A percentile compares a stretch with the other conserved stretches of the same genome.
These are phyloP conservation scores for Megaceryle alcyon DNA, from an alignment of 2,797 vertebrate genomes.

Conservation along the genomic window DNA sequence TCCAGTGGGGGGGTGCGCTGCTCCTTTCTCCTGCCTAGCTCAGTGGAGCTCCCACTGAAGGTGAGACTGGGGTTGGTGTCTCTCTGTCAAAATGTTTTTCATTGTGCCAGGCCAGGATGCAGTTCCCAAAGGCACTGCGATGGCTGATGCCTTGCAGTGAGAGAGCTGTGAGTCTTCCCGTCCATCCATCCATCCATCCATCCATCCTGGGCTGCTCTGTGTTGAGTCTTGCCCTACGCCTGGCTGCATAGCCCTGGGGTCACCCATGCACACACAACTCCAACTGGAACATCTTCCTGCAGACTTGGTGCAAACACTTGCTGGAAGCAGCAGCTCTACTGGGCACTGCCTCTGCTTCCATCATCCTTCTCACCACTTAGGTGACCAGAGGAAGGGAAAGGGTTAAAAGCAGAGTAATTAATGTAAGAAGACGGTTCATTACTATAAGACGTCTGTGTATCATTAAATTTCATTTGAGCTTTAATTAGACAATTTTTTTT, in stretches of 20 bases:
- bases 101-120: not conserved
- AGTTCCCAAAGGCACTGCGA: not conserved
- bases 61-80: rapidly evolving
- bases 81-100: rapidly evolving
- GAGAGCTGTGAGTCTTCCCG: not conserved
- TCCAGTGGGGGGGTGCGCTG: not conserved
- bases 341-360: not conserved
- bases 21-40: not conserved
- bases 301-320: not conserved
- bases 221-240: not conserved
- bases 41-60: not conserved
- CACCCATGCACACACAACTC: not conserved
- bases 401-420: conserved; percentile 73
- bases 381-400: conserved; percentile 24
- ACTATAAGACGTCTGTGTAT: conserved; percentile 77
- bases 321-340: rapidly evolving
- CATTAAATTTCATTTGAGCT: conserved; percentile 79
- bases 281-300: not conserved
- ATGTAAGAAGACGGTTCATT: conserved; percentile 79
- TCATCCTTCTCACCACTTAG: not conserved
- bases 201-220: not conserved
- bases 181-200: not conserved
- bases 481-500: conserved; percentile 82
- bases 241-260: not conserved
- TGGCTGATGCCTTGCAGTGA: not conserved